Evolutionary conservation across 2,113 vertebrate genomes (phyloP).

Genomic region (Podarcis cretensis): DNA sequence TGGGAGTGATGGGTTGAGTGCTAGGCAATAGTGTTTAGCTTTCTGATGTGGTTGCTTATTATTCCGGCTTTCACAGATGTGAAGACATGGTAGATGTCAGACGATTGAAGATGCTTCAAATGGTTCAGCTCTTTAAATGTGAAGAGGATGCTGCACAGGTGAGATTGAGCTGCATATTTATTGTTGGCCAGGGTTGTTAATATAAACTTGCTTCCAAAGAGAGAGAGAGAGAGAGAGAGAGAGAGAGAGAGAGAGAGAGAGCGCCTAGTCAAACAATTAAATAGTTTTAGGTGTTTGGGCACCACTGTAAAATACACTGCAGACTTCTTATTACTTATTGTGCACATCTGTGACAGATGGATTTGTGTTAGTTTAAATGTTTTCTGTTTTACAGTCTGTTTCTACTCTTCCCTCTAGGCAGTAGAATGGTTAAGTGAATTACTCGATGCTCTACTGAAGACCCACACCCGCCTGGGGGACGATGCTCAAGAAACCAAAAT

Average conservation of each 20-base stretch:
- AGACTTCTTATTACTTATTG: background rate
- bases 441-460: slow-evolving; percentile 94
- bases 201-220: background rate
- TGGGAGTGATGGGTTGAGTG: background rate
- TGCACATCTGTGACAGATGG: background rate
- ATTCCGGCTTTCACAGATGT: slow-evolving; percentile 77
- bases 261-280: background rate
- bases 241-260: background rate
- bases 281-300: background rate
- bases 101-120: slow-evolving; percentile 98
- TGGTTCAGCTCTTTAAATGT: slow-evolving; percentile 99
- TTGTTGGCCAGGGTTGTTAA: background rate
- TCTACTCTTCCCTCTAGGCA: slow-evolving; percentile 75
- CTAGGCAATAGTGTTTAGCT: accelerated
- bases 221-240: background rate
- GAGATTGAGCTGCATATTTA: background rate
- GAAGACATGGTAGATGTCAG: slow-evolving; percentile 94
- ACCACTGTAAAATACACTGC: background rate
- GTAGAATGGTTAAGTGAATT: slow-evolving; percentile 97
- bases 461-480: slow-evolving; percentile 91
- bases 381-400: background rate
- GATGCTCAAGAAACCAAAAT: slow-evolving; percentile 93
- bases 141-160: slow-evolving; percentile 96
- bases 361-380: background rate
- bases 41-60: background rate